These are phyloP conservation scores for Hypomecis punctinalis DNA, from an alignment of 2,888 invertebrate species.

Conservation along the genomic window DNA sequence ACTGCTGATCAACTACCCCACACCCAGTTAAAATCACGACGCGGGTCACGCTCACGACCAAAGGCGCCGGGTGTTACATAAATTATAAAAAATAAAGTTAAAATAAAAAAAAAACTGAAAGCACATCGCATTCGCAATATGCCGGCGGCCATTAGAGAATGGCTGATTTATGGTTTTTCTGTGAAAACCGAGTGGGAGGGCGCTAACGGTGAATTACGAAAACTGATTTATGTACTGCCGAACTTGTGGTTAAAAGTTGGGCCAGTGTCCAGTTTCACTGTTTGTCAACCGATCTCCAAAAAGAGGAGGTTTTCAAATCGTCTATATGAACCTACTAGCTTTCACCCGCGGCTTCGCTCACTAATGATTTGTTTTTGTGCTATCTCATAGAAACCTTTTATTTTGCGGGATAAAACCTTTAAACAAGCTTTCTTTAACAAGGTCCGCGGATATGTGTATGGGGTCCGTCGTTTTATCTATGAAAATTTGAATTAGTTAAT, in stretches of 20 bases:
- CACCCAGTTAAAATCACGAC: background rate
- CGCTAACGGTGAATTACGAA: slow-evolving; percentile 25
- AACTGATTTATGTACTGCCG: slow-evolving; percentile 5
- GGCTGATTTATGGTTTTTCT: slow-evolving; percentile 32
- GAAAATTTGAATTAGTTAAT: no score
- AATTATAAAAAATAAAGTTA: slow-evolving; percentile 19
- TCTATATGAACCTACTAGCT: no score
- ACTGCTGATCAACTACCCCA: no score
- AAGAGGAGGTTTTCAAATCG: no score
- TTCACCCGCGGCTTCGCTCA: no score
- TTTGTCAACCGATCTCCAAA: no score
- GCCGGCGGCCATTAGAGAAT: slow-evolving; percentile 24
- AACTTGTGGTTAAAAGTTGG: slow-evolving; percentile 4
- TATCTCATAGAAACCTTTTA: no score
- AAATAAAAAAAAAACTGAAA: slow-evolving; percentile 24
- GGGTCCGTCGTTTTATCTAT: no score
- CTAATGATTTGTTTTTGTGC: no score
- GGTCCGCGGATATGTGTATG: no score
- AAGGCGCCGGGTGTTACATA: slow-evolving; percentile 20
- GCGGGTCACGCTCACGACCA: slow-evolving; percentile 25
- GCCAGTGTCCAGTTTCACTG: background rate
- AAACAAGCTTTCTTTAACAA: no score
- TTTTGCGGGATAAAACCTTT: no score
- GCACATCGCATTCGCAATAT: slow-evolving; percentile 31
- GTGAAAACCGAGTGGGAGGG: slow-evolving; percentile 19